Conservation (phyloP, 2,888 invertebrate species). For the Brassicogethes aeneus region DNA sequence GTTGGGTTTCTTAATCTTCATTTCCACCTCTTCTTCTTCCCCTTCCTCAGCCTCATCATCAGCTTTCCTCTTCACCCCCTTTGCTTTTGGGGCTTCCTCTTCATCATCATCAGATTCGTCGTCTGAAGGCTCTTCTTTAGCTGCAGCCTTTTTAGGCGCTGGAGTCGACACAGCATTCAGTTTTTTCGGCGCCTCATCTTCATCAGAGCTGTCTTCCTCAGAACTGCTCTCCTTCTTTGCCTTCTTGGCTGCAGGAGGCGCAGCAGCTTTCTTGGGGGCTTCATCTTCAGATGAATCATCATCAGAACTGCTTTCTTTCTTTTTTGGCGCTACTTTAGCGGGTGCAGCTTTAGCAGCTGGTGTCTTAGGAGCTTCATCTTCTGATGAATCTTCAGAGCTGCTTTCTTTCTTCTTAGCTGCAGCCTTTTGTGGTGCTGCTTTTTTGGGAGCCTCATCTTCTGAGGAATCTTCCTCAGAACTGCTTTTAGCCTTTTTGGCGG, state of each 20-base stretch:
- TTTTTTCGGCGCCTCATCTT: constrained; percentile 16
- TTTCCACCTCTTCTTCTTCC: constrained; percentile 18
- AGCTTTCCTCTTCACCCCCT: constrained; percentile 39
- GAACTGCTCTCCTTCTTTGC: constrained; percentile 29
- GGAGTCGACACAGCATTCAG: too few species aligned
- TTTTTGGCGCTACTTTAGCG: constrained; percentile 8
- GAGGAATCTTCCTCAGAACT: constrained; percentile 15
- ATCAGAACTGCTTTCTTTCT: constrained; percentile 24
- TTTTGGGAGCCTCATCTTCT: constrained; percentile 19
- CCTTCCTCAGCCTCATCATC: constrained; percentile 28
- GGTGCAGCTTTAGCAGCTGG: constrained; percentile 22
- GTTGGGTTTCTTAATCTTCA: constrained; percentile 44
- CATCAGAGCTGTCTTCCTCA: constrained; percentile 31
- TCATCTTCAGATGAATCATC: constrained; percentile 31
- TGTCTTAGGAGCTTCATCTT: constrained; percentile 20
- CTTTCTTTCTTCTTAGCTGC: constrained; percentile 18
- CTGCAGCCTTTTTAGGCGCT: constrained; percentile 20
- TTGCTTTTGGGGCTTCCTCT: constrained; percentile 14
- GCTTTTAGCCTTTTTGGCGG: constrained; percentile 9
- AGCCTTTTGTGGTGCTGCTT: constrained; percentile 17
- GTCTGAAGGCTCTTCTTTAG: constrained; percentile 38
- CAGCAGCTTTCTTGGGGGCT: constrained; percentile 16
- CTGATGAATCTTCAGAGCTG: constrained; percentile 15
- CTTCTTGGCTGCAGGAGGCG: constrained; percentile 14
- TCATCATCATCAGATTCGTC: constrained; percentile 32